These are phyloP conservation scores for Hirtodrosophila cameraria DNA, from an alignment of 2,888 invertebrate genomes.

Conservation along the genomic window DNA sequence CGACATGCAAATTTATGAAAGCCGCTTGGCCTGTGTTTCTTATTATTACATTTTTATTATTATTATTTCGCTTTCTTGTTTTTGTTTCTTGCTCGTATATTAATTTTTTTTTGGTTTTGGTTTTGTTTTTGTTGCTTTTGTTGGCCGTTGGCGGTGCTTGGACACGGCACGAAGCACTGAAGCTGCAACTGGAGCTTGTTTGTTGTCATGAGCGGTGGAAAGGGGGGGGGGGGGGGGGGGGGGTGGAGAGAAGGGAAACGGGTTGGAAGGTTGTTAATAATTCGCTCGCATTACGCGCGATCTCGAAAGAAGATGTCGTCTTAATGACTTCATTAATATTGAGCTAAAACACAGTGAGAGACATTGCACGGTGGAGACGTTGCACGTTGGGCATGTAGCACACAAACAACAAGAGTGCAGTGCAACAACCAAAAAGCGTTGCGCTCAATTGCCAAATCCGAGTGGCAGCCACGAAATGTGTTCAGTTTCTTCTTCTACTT, in stretches of 20 bases:
- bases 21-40: conserved; percentile 67
- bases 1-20: conserved; percentile 80
- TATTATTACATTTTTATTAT: conserved; percentile 63
- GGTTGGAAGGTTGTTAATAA: conserved; percentile 68
- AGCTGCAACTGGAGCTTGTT: conserved; percentile 61
- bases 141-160: conserved; percentile 53
- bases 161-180: conserved; percentile 35
- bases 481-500: conserved; percentile 44
- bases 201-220: conserved; percentile 60
- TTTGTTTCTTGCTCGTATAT: too few relatives aligned
- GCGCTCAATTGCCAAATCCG: conserved; percentile 63
- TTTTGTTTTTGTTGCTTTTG: conserved; percentile 16
- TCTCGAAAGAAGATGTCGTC: conserved; percentile 77
- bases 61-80: conserved; percentile 16
- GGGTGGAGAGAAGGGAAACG: conserved; percentile 9
- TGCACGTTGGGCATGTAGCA: conserved; percentile 16
- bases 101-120: conserved; percentile 37
- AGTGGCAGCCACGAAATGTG: conserved; percentile 44
- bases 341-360: conserved; percentile 68
- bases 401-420: too few relatives aligned
- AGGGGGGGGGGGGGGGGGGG: background rate
- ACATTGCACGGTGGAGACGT: background rate
- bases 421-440: conserved; percentile 53
- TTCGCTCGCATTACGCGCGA: conserved; percentile 80
- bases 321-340: conserved; percentile 80